Evolutionary conservation across 1,140 invertebrate species (phyloP), one percentile per base, ranked within the genome.

Genomic region (Pristionchus pacificus): DNA sequence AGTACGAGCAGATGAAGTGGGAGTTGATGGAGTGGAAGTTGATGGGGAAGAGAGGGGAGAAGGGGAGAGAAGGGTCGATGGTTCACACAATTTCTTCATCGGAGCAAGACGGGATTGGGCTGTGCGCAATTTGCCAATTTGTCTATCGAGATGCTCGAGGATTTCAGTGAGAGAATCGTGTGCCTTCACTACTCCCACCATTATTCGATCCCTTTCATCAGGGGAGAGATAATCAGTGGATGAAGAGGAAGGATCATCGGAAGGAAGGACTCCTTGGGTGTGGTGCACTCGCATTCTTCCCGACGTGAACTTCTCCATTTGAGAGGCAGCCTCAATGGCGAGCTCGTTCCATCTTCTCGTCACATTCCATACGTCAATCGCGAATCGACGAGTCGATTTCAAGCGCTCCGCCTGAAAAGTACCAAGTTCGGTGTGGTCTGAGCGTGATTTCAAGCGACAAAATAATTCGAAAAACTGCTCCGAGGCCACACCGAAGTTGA

Each of bases 361-460:
- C 30, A 71, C 57, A 31, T 71, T 71, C 69, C 69, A 71, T 25
- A 71, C 69, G 59, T 71, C 62, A 24, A 71, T 71, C 1, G 69
- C 28, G 55, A 71, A 71, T 31, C 69, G 69, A 3, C 60, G 69
- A 6, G 65, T 29, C 29, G 61, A n/a, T 15, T 71, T 71, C 55
- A 64, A 25, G 24, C 64, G 31, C 2, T 63, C 59, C 2, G 60
- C 38, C 69, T 71, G 62, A 65, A 71, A 70, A 24, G n/a, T 30
- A 25, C 60, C 60, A 10, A 24, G 24, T 60, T 60, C 55, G n/a
- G n/a, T n/a, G n/a, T n/a, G n/a, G n/a, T n/a, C n/a, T n/a, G n/a
- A n/a, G n/a, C n/a, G n/a, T n/a, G n/a, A n/a, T n/a, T n/a, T n/a
- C n/a, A n/a, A n/a, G 38, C 19, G 38, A 49, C 38, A 6, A 10